Base-by-base conservation (phyloP, 2,888 invertebrate species). In the Schrankia costaestrigalis region DNA sequence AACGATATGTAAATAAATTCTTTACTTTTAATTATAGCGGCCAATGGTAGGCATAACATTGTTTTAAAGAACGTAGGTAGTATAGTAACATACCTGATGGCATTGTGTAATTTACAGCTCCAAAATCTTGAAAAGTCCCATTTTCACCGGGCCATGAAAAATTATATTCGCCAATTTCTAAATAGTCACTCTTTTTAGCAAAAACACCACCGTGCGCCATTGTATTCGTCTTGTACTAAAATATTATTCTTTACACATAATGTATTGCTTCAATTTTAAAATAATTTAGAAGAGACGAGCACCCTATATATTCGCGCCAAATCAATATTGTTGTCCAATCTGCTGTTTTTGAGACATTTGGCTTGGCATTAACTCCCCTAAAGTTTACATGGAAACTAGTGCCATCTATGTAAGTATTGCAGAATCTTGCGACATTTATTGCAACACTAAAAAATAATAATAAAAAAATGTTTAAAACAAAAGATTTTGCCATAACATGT, bases 71-170 rank as follows among this genome's bases (percentile, higher is more conserved):
- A 17, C 17, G n/a, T n/a, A n/a, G n/a, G n/a, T 24, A 8, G 10
- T 28, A 14, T 22, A 14, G 7, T 34, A 44, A 40, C 39, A 58
- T 64, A 86, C 89, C 89, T 68, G 82, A 71, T 13, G 86, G 81
- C 75, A 85, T 78, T 8, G 89, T 87, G 37, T 84, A 85, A 64
- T 89, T 89, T 23, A 80, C 53, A 5, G 78, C 71, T 31, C 84
- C 85, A 44, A 78, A 75, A 54, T 83, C 85, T 42, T 79, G 82
- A 50, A 78, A 72, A 11, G 85, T 78, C 2, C 82, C 83, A 71
- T 89, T 89, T 65, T 79, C 83, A 32, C 81, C 80, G n/a, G 88
- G 83, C 87, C 86, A 88, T 7, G 88, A 67, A 67, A 83, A 87
- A 70, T 89, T 89, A 48, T 77, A 72, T 65, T 83, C 84, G 19